Base-by-base conservation (phyloP, 2,113 vertebrate genomes). In the Struthio camelus region DNA sequence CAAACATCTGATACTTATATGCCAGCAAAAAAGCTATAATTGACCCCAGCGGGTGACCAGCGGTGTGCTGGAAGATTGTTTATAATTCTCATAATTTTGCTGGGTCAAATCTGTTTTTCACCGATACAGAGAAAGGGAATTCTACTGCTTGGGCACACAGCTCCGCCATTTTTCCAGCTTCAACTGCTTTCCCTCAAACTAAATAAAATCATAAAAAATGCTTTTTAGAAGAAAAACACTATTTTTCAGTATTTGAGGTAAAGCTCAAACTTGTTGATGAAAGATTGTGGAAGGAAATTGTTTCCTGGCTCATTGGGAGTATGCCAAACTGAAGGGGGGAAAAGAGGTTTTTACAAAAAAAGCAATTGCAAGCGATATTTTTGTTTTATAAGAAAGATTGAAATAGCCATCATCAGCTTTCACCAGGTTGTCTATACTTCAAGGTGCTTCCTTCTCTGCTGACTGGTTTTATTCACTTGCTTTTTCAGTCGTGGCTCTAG, bases 1-100 rank as follows among this genome's bases (percentile, higher is more conserved):
- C 80, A 87, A 94, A 87, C 85, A 95, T 87, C 70, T 92, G 73
- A 95, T 72, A 71, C 48, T 79, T 67, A 7, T 3, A 87, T 40
- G 44, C 23, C 78, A 88, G 77, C 61, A 88, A 86, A 92, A 85
- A 76, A 93, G 82, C 84, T 80, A 6, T 80, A 94, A 93, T 62
- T 87, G 94, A 94, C 56, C 84, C 82, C 80, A 91, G 58, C 0
- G 0, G 88, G 48, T 76, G 83, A 93, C 77, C 92, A 65, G 42
- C 40, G 34, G 78, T 61, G 38, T 58, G 53, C 44, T 40, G 44
- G 84, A 81, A 85, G 44, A 72, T 65, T 67, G 51, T 87, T 75
- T 86, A 17, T 44, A 91, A 64, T 30, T 38, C 66, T 85, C 32
- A 42, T 40, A 51, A 78, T 84, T 93, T 88, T 78, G 27, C 67